A percentile compares a stretch with the other conserved stretches of the same genome.
Conservation (phyloP, 2,888 invertebrate genomes). For the Amblyjoppa fuscipennis region DNA sequence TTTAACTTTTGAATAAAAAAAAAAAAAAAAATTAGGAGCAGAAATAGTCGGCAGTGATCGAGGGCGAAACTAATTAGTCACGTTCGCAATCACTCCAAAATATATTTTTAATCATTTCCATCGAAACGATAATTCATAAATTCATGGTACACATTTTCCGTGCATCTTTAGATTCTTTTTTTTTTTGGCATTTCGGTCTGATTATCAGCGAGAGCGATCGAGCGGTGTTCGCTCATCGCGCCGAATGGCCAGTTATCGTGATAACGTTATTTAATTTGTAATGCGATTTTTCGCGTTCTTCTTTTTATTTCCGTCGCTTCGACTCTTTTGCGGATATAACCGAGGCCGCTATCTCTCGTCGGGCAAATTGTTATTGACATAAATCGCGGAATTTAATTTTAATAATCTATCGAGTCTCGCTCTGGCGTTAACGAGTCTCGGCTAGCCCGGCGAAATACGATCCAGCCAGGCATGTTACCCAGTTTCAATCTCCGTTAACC, state of each 20-base stretch:
- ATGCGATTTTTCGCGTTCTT: constrained; percentile 6
- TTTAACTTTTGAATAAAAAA: neutral
- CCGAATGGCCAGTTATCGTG: neutral
- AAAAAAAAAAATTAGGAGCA: no score
- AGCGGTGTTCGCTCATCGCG: neutral
- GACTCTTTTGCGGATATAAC: constrained; percentile 14
- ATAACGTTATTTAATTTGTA: constrained; percentile 19
- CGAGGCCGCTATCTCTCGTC: constrained; percentile 25
- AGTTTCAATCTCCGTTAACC: constrained; percentile 12
- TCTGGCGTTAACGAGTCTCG: constrained; percentile 6
- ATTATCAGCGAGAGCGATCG: neutral
- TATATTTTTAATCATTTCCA: no score
- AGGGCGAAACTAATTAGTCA: neutral
- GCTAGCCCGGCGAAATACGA: constrained; percentile 1
- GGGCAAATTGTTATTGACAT: constrained; percentile 60
- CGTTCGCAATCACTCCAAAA: neutral
- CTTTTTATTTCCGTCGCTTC: neutral
- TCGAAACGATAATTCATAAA: no score
- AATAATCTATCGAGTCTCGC: constrained; percentile 33
- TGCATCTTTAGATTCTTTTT: no score
- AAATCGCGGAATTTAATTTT: constrained; percentile 51
- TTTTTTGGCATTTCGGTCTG: neutral
- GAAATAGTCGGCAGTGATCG: neutral
- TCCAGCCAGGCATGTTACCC: constrained; percentile 4
- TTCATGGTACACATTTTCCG: no score